Conservation (phyloP, 2,888 invertebrate species). For the Nymphalis urticae region DNA sequence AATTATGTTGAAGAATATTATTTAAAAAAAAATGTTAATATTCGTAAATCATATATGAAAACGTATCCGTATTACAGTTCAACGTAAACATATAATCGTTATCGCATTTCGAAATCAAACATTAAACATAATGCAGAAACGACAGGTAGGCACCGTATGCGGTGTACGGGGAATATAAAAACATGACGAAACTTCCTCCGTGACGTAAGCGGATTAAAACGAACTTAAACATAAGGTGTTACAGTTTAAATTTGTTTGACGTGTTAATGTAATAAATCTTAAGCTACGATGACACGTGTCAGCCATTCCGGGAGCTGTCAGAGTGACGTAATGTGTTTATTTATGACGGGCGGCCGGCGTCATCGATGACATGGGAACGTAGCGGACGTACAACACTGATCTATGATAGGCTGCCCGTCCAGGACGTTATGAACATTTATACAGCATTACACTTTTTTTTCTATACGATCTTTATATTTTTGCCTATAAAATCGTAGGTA, state of each 20-base stretch:
- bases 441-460: not conserved
- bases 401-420: constrained; percentile 33
- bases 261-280: constrained; percentile 49
- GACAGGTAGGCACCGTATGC: constrained; percentile 60
- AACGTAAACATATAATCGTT: constrained; percentile 38
- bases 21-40: not conserved
- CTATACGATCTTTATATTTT: not conserved
- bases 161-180: constrained; percentile 45
- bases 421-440: not conserved
- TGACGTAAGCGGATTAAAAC: constrained; percentile 31
- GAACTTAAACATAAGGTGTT: constrained; percentile 33
- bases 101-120: constrained; percentile 60
- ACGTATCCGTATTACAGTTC: constrained; percentile 35
- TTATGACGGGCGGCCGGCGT: constrained; percentile 58
- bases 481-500: not conserved
- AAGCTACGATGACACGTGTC: constrained; percentile 67
- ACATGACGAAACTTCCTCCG: constrained; percentile 39
- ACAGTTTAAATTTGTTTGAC: constrained; percentile 41
- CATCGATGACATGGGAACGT: constrained; percentile 64
- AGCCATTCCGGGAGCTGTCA: constrained; percentile 70
- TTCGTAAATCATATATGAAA: constrained; percentile 4
- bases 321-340: constrained; percentile 72
- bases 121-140: constrained; percentile 59
- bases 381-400: constrained; percentile 29
- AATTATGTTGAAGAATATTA: not conserved